phyloP scores from a whole-genome alignment of 2,113 vertebrate genomes.

The Gavia stellata region DNA sequence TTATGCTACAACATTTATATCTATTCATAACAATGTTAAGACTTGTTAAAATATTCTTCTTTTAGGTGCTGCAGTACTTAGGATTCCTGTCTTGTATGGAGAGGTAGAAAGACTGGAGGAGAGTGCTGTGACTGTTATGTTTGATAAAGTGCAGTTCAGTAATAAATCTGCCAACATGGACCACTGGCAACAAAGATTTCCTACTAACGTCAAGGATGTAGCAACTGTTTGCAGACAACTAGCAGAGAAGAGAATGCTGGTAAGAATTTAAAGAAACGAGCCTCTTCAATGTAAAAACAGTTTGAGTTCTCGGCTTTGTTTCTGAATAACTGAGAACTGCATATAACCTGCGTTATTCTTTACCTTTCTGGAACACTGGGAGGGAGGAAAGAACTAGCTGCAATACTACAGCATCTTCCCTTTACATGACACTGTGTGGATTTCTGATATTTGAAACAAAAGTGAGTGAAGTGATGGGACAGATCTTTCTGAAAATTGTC shows the following conservation, averaged over 20 bases:
- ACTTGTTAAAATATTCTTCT: background rate
- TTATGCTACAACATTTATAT: background rate
- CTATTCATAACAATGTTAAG: background rate
- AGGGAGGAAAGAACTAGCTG: background rate
- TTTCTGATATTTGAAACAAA: background rate
- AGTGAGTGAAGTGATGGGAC: background rate
- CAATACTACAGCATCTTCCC: too few species aligned
- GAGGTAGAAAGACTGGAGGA: constrained; percentile 89
- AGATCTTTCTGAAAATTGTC: background rate
- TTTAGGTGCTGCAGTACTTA: constrained; percentile 85
- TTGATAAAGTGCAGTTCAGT: constrained; percentile 86
- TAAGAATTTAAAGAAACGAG: constrained; percentile 43
- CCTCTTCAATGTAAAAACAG: background rate
- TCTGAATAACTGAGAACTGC: background rate
- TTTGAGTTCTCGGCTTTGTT: background rate
- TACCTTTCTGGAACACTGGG: background rate
- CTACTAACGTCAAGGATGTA: constrained; percentile 87
- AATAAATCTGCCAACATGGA: constrained; percentile 87
- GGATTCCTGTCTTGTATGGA: constrained; percentile 90
- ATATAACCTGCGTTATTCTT: background rate
- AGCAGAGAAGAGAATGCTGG: constrained; percentile 85
- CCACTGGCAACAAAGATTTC: constrained; percentile 89
- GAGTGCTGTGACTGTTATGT: constrained; percentile 89
- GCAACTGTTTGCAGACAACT: constrained; percentile 87
- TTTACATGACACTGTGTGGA: background rate